Conservation (phyloP, 2,113 vertebrate genomes). For the Lagopus muta region DNA sequence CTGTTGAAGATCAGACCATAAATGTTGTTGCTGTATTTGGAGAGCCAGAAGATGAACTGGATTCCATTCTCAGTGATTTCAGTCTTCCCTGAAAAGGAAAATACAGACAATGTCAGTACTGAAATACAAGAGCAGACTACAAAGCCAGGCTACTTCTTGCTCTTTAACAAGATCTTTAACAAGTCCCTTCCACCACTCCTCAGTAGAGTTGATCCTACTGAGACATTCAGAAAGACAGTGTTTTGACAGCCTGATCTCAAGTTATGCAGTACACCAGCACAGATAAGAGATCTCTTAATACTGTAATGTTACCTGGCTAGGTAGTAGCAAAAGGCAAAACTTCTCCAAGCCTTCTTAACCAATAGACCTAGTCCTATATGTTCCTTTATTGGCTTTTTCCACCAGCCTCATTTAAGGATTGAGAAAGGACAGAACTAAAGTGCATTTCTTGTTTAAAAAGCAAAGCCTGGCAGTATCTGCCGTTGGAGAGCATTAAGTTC, state of each 20-base stretch:
- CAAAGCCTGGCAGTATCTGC: background rate
- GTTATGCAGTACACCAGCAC: background rate
- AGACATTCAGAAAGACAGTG: background rate
- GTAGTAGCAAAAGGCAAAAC: conserved; percentile 4
- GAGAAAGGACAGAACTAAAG: background rate
- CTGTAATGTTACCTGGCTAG: background rate
- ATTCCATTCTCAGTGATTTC: background rate
- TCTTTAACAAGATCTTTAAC: background rate
- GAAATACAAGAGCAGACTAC: background rate
- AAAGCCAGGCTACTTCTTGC: background rate
- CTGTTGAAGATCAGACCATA: background rate
- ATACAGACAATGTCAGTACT: background rate
- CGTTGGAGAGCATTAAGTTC: background rate
- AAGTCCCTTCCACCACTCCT: background rate
- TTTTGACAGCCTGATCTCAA: background rate
- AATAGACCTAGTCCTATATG: background rate
- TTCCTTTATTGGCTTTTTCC: background rate
- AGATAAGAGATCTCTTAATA: background rate
- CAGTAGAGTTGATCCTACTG: background rate
- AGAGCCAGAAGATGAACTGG: background rate
- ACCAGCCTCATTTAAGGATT: background rate
- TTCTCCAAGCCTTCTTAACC: background rate
- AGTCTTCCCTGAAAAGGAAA: conserved; percentile 32
- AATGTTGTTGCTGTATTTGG: background rate
- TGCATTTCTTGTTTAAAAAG: background rate